phyloP scores from a whole-genome alignment of 64 coral and sea anemone species.

The Stichodactyla mertensii region DNA sequence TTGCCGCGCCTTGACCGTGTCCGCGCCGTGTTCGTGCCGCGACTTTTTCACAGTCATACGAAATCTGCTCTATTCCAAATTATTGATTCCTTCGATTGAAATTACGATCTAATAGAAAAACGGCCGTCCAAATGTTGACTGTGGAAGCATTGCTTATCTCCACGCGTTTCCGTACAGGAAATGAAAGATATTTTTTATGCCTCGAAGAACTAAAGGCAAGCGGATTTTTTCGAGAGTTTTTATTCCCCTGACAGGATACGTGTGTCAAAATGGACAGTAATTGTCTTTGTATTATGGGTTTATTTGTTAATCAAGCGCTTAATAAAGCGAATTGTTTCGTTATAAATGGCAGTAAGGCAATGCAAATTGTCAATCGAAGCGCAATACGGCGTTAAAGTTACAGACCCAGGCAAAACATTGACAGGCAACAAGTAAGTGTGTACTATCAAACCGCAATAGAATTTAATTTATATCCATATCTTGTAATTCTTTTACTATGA shows the following conservation, averaged over 20 bases:
- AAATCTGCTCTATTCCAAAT: too few species aligned
- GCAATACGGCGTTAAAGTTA: background rate
- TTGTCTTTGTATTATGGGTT: background rate
- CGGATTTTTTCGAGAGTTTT: background rate
- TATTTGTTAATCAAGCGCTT: background rate
- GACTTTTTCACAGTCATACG: too few species aligned
- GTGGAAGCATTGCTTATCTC: background rate
- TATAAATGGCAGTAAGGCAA: background rate
- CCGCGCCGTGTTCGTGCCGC: too few species aligned
- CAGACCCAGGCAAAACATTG: background rate
- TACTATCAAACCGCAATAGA: too few species aligned
- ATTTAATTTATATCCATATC: too few species aligned
- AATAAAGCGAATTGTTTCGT: background rate
- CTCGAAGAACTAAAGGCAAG: background rate
- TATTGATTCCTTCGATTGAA: background rate
- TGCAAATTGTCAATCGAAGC: background rate
- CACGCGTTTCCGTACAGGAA: background rate
- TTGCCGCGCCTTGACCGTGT: too few species aligned
- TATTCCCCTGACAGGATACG: background rate
- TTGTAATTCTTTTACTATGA: too few species aligned
- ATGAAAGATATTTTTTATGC: background rate
- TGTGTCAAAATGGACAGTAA: background rate
- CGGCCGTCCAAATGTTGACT: background rate
- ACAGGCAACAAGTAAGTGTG: too few species aligned
- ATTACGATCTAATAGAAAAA: conserved; percentile 6